Percentiles rank a stretch among this genome's conserved stretches.
Evolutionary conservation across 2,113 vertebrate species (phyloP).

Genomic region (Empidonax traillii): DNA sequence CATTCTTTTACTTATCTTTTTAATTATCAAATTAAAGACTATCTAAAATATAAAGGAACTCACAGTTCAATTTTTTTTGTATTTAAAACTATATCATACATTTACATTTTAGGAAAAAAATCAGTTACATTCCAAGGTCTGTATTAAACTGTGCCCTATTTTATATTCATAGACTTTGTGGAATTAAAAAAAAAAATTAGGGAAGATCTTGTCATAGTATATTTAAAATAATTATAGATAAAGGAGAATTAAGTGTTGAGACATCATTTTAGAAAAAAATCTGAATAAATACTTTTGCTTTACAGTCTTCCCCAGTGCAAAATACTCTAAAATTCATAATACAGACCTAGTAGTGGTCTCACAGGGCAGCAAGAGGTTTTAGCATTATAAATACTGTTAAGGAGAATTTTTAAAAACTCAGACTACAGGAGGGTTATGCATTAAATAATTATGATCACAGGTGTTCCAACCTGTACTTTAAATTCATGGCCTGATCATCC

Average conservation of each 20-base stretch:
- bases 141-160: neutral
- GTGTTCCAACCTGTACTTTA: neutral
- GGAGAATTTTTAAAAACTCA: neutral
- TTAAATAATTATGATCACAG: neutral
- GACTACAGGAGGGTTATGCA: neutral
- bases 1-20: neutral
- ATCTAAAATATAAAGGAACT: neutral
- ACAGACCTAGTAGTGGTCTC: neutral
- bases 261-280: neutral
- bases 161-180: neutral
- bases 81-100: neutral
- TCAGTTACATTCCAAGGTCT: neutral
- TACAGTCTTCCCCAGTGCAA: neutral
- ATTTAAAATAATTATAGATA: neutral
- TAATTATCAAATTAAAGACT: neutral
- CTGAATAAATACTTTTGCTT: neutral
- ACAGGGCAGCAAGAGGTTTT: neutral
- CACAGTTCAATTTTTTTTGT: neutral
- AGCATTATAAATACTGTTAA: neutral
- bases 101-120: neutral
- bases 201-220: neutral
- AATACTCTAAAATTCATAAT: neutral
- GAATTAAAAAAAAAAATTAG: neutral
- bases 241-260: neutral
- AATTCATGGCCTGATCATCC: neutral